phyloP scores from a whole-genome alignment of 2,888 invertebrate genomes.

The Lagria hirta region DNA sequence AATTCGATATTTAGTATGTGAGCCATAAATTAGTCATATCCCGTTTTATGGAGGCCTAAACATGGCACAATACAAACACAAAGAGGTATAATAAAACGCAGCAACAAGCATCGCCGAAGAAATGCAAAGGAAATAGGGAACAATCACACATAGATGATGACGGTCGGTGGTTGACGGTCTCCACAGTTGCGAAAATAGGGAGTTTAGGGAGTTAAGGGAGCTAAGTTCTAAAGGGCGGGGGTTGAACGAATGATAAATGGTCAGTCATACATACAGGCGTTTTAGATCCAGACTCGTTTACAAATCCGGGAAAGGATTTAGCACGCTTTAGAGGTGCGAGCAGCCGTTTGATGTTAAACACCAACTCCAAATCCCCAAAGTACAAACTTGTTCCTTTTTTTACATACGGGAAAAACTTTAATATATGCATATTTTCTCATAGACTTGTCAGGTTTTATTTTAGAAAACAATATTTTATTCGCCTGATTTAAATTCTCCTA shows the following conservation, averaged over 20 bases:
- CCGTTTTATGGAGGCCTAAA: slow-evolving; percentile 24
- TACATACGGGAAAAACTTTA: slow-evolving; percentile 34
- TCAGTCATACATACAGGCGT: slow-evolving; percentile 54
- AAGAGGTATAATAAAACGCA: slow-evolving; percentile 32
- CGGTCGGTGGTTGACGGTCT: slow-evolving; percentile 23
- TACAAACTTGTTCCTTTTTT: slow-evolving; percentile 38
- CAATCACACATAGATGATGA: slow-evolving; percentile 30
- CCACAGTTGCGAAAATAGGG: slow-evolving; percentile 26
- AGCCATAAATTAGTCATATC: slow-evolving; percentile 21
- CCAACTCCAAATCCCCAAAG: slow-evolving; percentile 40
- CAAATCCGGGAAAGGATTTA: slow-evolving; percentile 56
- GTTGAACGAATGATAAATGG: slow-evolving; percentile 55
- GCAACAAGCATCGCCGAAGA: slow-evolving; percentile 29
- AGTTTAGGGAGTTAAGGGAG: slow-evolving; percentile 20
- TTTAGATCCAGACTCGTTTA: slow-evolving; percentile 53
- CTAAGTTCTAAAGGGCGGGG: slow-evolving; percentile 42
- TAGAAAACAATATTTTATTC: slow-evolving; percentile 24
- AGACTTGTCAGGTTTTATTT: slow-evolving; percentile 32
- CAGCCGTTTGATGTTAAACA: slow-evolving; percentile 46
- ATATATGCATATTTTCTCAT: slow-evolving; percentile 37
- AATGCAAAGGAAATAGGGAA: slow-evolving; percentile 26
- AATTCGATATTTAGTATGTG: slow-evolving; percentile 24
- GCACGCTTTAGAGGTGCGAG: slow-evolving; percentile 50
- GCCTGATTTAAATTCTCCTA: slow-evolving; percentile 12
- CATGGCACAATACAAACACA: slow-evolving; percentile 24